Conservation (phyloP, 2,888 invertebrate species). For the Drosophila paramelanica region DNA sequence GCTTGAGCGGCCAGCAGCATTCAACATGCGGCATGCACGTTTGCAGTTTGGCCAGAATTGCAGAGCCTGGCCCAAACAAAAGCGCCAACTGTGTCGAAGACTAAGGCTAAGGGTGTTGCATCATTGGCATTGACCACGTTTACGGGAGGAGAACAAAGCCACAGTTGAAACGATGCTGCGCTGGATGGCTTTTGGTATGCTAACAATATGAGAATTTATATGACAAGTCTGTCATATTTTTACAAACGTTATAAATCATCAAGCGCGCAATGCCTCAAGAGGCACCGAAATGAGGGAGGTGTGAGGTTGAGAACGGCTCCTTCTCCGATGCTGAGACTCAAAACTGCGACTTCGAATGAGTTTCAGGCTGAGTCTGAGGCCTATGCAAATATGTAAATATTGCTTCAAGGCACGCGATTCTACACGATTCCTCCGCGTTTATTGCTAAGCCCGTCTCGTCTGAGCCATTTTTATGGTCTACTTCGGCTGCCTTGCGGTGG, state of each 20-base stretch:
- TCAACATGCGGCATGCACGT: conserved; percentile 42
- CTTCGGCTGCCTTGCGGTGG: conserved; percentile 67
- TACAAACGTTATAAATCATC: conserved; percentile 79
- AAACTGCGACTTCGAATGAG: background rate
- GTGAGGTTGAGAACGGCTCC: conserved; percentile 47
- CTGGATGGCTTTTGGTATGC: conserved; percentile 47
- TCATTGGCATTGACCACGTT: conserved; percentile 49
- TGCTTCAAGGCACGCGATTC: conserved; percentile 73
- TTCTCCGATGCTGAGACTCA: conserved; percentile 6
- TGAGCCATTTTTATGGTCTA: conserved; percentile 58
- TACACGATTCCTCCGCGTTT: conserved; percentile 48
- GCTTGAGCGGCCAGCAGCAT: conserved; percentile 14
- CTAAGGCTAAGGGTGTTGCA: conserved; percentile 34
- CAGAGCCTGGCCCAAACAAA: conserved; percentile 43
- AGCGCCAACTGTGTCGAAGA: conserved; percentile 26
- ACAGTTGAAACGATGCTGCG: conserved; percentile 27
- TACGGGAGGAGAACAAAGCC: conserved; percentile 34
- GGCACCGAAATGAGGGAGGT: conserved; percentile 44
- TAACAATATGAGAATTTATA: conserved; percentile 81
- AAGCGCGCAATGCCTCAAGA: conserved; percentile 40
- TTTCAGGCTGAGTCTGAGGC: background rate
- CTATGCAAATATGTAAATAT: conserved; percentile 71
- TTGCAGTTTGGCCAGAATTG: conserved; percentile 34
- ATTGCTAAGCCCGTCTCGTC: conserved; percentile 48
- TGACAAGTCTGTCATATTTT: conserved; percentile 81